phyloP scores from a whole-genome alignment of 2,113 vertebrate genomes.

The Pica pica region DNA sequence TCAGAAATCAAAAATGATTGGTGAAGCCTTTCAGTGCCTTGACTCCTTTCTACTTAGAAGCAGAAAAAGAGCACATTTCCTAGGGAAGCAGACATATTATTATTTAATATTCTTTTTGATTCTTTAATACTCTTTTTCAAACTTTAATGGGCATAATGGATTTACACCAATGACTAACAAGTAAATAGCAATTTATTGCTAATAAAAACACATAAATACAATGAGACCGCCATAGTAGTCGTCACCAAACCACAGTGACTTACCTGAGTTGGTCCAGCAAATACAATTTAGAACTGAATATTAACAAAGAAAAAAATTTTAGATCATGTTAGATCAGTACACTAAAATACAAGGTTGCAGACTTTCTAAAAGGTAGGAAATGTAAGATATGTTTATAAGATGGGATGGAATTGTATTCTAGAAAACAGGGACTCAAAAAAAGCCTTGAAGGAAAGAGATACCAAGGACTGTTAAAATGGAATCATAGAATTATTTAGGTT shows the following conservation, averaged over 20 bases:
- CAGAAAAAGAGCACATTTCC: background rate
- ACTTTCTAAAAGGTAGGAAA: background rate
- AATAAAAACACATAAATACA: background rate
- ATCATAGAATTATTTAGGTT: background rate
- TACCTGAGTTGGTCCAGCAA: background rate
- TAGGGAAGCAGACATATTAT: background rate
- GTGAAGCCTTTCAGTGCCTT: background rate
- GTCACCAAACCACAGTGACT: background rate
- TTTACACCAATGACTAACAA: background rate
- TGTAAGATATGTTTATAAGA: background rate
- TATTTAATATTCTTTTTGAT: background rate
- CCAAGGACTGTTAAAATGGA: background rate
- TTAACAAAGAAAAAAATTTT: background rate
- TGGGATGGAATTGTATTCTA: background rate
- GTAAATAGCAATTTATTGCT: background rate
- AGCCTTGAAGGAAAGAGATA: background rate
- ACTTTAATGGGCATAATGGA: background rate
- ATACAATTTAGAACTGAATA: background rate
- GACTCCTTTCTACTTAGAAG: background rate
- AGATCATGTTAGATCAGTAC: background rate
- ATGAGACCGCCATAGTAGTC: background rate
- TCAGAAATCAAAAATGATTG: background rate
- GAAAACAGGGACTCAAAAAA: background rate
- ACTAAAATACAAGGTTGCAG: background rate
- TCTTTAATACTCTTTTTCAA: background rate